These are phyloP conservation scores for Galleria mellonella DNA, from an alignment of 1,140 invertebrate genomes.

Conservation along the genomic window DNA sequence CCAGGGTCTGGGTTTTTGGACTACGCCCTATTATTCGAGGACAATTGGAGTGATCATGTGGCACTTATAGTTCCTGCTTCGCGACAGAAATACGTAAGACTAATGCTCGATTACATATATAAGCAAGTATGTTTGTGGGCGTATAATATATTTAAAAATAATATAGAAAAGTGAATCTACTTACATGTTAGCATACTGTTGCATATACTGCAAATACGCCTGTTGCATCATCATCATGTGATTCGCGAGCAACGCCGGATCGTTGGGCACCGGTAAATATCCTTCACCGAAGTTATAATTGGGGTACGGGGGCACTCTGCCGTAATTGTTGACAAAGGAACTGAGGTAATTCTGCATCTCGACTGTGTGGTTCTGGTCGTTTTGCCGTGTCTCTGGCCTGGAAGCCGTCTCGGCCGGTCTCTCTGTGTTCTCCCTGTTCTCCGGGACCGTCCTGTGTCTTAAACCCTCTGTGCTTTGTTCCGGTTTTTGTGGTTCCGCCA, in stretches of 20 bases:
- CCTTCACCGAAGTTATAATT: constrained; percentile 49
- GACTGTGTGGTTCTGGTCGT: constrained; percentile 61
- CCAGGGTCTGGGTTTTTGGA: no score
- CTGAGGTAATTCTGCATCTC: constrained; percentile 65
- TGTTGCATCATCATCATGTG: constrained; percentile 84
- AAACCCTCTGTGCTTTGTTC: constrained; percentile 35
- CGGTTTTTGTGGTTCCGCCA: constrained; percentile 19
- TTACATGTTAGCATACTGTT: constrained; percentile 86
- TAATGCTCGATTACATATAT: no score
- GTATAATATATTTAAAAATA: no score
- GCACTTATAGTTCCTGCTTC: no score
- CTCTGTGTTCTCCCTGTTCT: constrained; percentile 6
- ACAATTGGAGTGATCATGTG: no score
- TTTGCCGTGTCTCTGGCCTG: constrained; percentile 54
- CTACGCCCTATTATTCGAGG: no score
- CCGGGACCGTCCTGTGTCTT: constrained; percentile 46
- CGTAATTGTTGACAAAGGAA: constrained; percentile 57
- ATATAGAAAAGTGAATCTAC: no score
- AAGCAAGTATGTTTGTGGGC: no score
- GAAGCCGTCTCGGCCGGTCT: constrained; percentile 13
- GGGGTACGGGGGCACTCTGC: constrained; percentile 55
- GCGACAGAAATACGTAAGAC: no score
- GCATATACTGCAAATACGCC: constrained; percentile 89
- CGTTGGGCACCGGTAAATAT: constrained; percentile 45
- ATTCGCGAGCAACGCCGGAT: constrained; percentile 68